phyloP scores from a whole-genome alignment of 1,140 invertebrate species.

The Neodiprion lecontei region DNA sequence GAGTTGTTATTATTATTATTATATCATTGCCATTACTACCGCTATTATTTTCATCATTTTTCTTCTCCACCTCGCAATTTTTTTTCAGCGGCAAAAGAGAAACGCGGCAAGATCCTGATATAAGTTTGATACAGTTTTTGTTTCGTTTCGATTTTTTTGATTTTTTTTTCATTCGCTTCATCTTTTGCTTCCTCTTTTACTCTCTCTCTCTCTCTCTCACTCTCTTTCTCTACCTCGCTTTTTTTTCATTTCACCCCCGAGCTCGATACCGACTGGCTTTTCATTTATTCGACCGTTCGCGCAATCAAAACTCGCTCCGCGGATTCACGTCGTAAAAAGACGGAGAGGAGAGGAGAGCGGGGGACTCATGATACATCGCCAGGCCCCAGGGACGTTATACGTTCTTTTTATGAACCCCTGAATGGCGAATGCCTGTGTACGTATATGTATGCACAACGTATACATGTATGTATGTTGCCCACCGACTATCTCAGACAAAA shows the following conservation, averaged over 20 bases:
- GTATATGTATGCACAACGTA: no score
- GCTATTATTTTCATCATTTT: no score
- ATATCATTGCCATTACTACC: no score
- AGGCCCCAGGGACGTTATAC: neutral
- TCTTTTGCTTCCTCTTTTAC: neutral
- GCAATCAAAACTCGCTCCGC: conserved; percentile 32
- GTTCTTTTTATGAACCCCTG: neutral
- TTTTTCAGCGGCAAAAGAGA: no score
- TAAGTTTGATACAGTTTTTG: neutral
- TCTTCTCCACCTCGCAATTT: no score
- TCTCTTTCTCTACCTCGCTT: no score
- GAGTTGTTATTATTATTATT: no score
- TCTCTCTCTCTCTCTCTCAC: no score
- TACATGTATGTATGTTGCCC: neutral
- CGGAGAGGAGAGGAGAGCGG: neutral
- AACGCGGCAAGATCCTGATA: neutral
- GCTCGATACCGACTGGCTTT: conserved; percentile 3
- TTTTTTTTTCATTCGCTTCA: neutral
- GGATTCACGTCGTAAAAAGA: conserved; percentile 16
- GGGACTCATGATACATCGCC: neutral
- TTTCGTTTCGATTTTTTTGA: no score
- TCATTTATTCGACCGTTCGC: conserved; percentile 24
- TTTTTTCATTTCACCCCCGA: neutral
- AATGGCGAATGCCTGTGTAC: neutral
- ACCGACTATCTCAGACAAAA: neutral